Percentiles rank a stretch among this genome's conserved stretches.
Conservation (phyloP, 2,888 invertebrate genomes). For the Ptychoptera contaminata region DNA sequence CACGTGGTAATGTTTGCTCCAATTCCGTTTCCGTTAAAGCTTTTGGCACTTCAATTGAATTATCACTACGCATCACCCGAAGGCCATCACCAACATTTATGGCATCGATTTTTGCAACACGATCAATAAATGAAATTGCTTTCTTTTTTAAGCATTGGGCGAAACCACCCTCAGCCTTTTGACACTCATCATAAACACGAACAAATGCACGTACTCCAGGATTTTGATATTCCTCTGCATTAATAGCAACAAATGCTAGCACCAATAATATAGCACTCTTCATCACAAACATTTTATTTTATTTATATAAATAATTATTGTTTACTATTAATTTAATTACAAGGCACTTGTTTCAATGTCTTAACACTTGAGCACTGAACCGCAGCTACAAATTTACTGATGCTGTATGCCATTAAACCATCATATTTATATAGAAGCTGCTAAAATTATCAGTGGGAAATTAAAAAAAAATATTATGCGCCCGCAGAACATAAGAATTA, state of each 20-base stretch:
- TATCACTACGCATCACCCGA: slow-evolving; percentile 42
- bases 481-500: background rate
- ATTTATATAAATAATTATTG: background rate
- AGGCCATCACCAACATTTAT: slow-evolving; percentile 48
- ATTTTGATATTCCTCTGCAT: slow-evolving; percentile 29
- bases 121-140: slow-evolving; percentile 61
- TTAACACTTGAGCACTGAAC: slow-evolving; percentile 21
- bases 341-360: background rate
- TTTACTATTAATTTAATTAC: background rate
- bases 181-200: slow-evolving; percentile 66
- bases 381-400: slow-evolving; percentile 39
- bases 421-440: slow-evolving; percentile 28
- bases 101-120: slow-evolving; percentile 54
- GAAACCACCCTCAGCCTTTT: slow-evolving; percentile 46
- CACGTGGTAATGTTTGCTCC: slow-evolving; percentile 50
- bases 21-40: slow-evolving; percentile 49
- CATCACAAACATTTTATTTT: slow-evolving; percentile 8
- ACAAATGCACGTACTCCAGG: slow-evolving; percentile 48
- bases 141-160: slow-evolving; percentile 67
- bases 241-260: slow-evolving; percentile 15
- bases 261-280: slow-evolving; percentile 23
- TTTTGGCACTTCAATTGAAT: slow-evolving; percentile 17
- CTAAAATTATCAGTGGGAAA: background rate
- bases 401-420: slow-evolving; percentile 23
- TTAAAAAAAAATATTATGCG: background rate